These are phyloP conservation scores for Agonopterix arenella DNA, from an alignment of 2,888 invertebrate species.

Conservation along the genomic window DNA sequence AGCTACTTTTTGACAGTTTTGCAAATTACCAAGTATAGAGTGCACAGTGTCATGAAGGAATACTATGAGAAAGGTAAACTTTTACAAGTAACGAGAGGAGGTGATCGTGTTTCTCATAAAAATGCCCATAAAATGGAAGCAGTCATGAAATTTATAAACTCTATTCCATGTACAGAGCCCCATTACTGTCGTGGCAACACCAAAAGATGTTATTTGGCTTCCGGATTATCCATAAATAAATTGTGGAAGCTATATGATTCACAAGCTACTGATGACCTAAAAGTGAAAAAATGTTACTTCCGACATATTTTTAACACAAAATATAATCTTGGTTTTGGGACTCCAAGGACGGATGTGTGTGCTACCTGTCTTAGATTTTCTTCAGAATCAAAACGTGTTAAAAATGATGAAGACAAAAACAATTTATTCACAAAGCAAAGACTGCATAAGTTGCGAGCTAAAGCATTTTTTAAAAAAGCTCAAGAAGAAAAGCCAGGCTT, in stretches of 20 bases:
- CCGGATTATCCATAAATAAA: conserved; percentile 9
- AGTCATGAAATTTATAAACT: background rate
- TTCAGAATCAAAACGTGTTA: conserved; percentile 1
- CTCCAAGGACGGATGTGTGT: conserved; percentile 1
- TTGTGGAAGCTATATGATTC: conserved; percentile 8
- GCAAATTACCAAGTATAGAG: conserved; percentile 3
- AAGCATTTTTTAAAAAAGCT: conserved; percentile 1
- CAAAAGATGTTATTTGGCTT: conserved; percentile 5
- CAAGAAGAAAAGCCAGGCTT: background rate
- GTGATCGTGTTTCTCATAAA: conserved; percentile 8
- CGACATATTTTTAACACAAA: conserved; percentile 6
- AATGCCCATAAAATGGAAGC: conserved; percentile 1
- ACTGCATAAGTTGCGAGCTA: background rate
- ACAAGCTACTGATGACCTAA: conserved; percentile 1
- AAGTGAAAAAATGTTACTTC: conserved; percentile 6
- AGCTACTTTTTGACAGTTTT: conserved; percentile 3
- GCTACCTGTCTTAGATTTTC: conserved; percentile 4
- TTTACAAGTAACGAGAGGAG: conserved; percentile 5
- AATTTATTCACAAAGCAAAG: background rate
- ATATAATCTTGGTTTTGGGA: conserved; percentile 11
- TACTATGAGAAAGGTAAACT: conserved; percentile 3
- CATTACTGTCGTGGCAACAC: conserved; percentile 9
- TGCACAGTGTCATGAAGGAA: conserved; percentile 4
- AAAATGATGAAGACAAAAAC: background rate
- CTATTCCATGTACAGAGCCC: background rate